Percentiles rank a stretch among this genome's conserved stretches.
Conservation (phyloP, 2,113 vertebrate species). For the Elephantulus edwardii region DNA sequence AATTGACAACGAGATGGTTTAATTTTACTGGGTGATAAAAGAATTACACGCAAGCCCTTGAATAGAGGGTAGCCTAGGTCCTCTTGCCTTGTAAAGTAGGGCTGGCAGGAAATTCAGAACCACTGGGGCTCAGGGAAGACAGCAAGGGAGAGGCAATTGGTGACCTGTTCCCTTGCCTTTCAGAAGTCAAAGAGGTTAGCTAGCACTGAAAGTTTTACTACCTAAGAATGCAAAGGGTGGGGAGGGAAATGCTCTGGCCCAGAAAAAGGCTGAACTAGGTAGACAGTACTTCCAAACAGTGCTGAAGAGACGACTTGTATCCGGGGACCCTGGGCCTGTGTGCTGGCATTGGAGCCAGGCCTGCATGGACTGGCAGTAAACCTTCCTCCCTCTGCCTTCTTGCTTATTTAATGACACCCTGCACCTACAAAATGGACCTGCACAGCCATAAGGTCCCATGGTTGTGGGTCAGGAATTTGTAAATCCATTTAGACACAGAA, state of each 20-base stretch:
- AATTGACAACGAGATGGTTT: conserved; percentile 7
- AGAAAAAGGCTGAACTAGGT: not conserved
- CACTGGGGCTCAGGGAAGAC: not conserved
- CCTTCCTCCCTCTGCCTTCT: not conserved
- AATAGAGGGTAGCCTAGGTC: conserved; percentile 12
- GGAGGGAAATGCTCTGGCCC: not conserved
- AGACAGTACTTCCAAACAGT: not conserved
- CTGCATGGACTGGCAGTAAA: not conserved
- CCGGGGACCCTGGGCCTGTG: not conserved
- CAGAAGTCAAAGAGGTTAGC: not conserved
- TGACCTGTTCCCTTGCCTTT: not conserved
- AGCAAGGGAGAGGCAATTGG: not conserved
- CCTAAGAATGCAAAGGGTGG: not conserved
- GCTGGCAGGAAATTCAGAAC: not conserved
- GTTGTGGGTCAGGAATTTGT: conserved; percentile 19
- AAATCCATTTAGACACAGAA: not conserved
- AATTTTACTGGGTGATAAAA: conserved; percentile 24
- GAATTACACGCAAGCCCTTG: not conserved
- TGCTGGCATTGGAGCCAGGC: not conserved
- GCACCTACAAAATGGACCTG: not conserved
- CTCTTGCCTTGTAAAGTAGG: conserved; percentile 7
- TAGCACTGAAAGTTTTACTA: not conserved
- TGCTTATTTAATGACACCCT: not conserved
- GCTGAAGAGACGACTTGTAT: not conserved
- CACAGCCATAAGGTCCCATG: not conserved